Evolutionary conservation across 2,113 vertebrate species (phyloP).

Genomic region (Sebastes schlegelii): DNA sequence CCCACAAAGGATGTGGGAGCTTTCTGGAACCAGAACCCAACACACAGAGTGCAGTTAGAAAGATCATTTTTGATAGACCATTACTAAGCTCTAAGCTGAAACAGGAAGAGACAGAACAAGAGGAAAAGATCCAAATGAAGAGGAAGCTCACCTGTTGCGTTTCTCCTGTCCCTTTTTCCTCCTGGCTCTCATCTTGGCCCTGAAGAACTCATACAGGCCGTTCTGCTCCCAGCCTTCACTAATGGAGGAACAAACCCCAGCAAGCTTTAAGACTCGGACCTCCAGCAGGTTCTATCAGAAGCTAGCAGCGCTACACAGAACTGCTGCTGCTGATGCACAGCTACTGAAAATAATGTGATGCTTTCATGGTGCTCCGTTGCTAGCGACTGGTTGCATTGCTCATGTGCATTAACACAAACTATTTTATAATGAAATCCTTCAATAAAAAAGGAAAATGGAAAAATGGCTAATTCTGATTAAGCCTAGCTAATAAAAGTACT

Average conservation of each 20-base stretch:
- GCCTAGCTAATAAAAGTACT: not conserved
- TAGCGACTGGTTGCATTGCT: not conserved
- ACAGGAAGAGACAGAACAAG: not conserved
- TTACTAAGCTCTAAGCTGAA: not conserved
- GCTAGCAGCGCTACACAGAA: not conserved
- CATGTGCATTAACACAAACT: not conserved
- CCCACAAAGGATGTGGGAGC: not conserved
- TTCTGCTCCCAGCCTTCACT: conserved; percentile 99
- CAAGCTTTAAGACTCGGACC: not conserved
- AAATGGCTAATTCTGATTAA: not conserved
- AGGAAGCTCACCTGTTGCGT: conserved; percentile 89
- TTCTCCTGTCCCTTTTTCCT: conserved; percentile 96
- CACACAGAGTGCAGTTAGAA: not conserved
- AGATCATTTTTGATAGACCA: not conserved
- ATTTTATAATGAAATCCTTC: not conserved
- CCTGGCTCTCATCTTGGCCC: conserved; percentile 97
- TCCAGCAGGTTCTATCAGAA: not conserved
- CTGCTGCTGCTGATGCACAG: not conserved
- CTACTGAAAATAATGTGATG: not conserved
- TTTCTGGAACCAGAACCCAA: not conserved
- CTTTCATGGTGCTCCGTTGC: not conserved
- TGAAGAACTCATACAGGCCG: conserved; percentile 96
- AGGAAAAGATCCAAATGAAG: not conserved
- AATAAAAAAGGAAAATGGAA: not conserved
- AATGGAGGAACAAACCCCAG: conserved; percentile 57